Evolutionary conservation across 2,113 vertebrate species (phyloP).

Genomic region (Proteles cristata): DNA sequence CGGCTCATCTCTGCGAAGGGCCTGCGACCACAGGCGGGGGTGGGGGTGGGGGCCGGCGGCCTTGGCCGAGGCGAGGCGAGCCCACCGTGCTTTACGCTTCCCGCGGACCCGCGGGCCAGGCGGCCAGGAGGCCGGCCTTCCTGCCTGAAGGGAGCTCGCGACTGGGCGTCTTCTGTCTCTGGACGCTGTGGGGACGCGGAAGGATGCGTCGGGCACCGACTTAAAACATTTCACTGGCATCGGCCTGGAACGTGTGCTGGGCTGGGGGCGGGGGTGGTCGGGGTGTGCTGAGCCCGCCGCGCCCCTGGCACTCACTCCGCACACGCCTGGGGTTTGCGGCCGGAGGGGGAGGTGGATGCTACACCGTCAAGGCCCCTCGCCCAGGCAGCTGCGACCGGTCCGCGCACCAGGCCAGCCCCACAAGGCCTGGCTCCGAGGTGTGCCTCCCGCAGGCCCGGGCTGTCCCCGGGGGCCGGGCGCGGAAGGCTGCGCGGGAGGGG

Average conservation of each 20-base stretch:
- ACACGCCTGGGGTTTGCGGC: neutral
- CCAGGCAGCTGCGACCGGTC: neutral
- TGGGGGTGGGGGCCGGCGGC: rapidly evolving
- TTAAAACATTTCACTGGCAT: neutral
- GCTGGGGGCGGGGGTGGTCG: neutral
- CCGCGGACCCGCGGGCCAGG: rapidly evolving
- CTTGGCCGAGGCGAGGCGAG: rapidly evolving
- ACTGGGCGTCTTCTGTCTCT: neutral
- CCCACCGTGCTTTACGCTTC: rapidly evolving
- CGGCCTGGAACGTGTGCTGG: rapidly evolving
- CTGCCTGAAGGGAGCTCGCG: rapidly evolving
- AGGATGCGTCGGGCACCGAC: neutral
- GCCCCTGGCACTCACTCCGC: rapidly evolving
- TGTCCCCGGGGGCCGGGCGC: too few relatives aligned
- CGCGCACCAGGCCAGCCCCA: rapidly evolving
- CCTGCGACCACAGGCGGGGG: neutral
- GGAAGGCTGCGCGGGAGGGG: neutral
- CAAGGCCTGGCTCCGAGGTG: rapidly evolving
- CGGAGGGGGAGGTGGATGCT: rapidly evolving
- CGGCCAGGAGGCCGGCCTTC: neutral
- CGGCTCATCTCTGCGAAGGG: neutral
- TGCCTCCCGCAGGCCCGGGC: rapidly evolving
- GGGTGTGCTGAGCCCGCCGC: neutral
- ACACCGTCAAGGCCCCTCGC: rapidly evolving
- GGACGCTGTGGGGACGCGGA: rapidly evolving